These are phyloP conservation scores for Discoglossus pictus DNA, from an alignment of 2,797 vertebrate genomes.

Conservation along the genomic window DNA sequence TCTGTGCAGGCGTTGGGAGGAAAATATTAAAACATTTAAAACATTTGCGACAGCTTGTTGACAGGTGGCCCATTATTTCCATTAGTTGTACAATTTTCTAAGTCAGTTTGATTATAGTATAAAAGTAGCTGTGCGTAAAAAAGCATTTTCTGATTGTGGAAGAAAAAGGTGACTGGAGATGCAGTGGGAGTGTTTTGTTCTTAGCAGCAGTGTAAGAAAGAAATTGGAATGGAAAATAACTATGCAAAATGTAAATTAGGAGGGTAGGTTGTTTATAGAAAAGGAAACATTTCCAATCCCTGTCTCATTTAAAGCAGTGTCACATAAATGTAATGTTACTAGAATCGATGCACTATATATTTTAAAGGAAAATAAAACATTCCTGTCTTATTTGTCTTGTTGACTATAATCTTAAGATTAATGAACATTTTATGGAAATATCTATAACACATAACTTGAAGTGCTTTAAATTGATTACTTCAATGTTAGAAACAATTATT, in stretches of 20 bases:
- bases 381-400: too few relatives aligned
- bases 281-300: constrained; percentile 28
- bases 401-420: too few relatives aligned
- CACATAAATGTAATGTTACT: constrained; percentile 23
- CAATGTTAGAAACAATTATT: too few relatives aligned
- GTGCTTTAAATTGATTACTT: too few relatives aligned
- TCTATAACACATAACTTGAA: too few relatives aligned
- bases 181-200: constrained; percentile 48
- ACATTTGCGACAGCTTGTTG: constrained; percentile 49
- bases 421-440: too few relatives aligned
- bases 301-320: constrained; percentile 18
- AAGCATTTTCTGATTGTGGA: constrained; percentile 39
- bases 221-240: constrained; percentile 47
- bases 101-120: constrained; percentile 51
- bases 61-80: constrained; percentile 52
- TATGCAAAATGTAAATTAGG: constrained; percentile 47
- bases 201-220: constrained; percentile 44
- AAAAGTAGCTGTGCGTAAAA: constrained; percentile 48
- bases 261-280: constrained; percentile 24
- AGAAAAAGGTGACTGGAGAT: constrained; percentile 38
- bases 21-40: constrained; percentile 52
- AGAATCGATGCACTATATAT: too few relatives aligned
- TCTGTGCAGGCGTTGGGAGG: constrained; percentile 48
- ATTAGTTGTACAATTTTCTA: constrained; percentile 47
- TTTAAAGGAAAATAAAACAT: constrained; percentile 5